Percentiles rank a stretch among this genome's conserved stretches.
These are phyloP conservation scores for Melospiza melodia DNA, from an alignment of 2,113 vertebrate species.

Conservation along the genomic window DNA sequence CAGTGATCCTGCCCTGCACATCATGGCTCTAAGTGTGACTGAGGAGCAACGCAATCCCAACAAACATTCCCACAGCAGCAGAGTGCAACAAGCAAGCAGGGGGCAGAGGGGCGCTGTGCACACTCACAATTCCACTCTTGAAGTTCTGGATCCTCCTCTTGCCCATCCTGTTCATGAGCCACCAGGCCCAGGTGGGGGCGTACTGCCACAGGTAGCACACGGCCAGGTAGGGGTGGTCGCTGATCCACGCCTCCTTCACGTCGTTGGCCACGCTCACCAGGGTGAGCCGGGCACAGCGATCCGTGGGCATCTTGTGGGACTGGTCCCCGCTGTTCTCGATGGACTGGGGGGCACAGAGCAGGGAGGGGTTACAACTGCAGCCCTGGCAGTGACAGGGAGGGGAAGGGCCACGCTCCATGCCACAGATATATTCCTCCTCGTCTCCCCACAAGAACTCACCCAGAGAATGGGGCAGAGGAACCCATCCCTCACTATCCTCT, in stretches of 20 bases:
- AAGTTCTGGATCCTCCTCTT: slow-evolving; percentile 88
- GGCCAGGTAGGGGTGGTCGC: slow-evolving; percentile 84
- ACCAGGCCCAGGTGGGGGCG: slow-evolving; percentile 84
- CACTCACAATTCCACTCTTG: slow-evolving; percentile 86
- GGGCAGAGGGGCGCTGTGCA: background rate
- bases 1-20: background rate
- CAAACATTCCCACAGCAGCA: background rate
- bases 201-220: slow-evolving; percentile 90
- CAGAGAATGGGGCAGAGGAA: background rate
- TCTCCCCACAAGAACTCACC: background rate
- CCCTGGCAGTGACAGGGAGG: background rate
- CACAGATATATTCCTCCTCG: accelerated
- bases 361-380: background rate
- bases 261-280: slow-evolving; percentile 84
- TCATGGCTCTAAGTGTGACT: accelerated
- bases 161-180: slow-evolving; percentile 76
- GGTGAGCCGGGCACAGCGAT: slow-evolving; percentile 86
- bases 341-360: background rate
- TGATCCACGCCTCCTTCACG: slow-evolving; percentile 91
- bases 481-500: background rate
- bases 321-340: slow-evolving; percentile 63
- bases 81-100: background rate
- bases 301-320: slow-evolving; percentile 86
- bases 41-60: background rate
- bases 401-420: background rate